Base-by-base conservation (phyloP, 2,797 vertebrate genomes). In the Channallabes apus region DNA sequence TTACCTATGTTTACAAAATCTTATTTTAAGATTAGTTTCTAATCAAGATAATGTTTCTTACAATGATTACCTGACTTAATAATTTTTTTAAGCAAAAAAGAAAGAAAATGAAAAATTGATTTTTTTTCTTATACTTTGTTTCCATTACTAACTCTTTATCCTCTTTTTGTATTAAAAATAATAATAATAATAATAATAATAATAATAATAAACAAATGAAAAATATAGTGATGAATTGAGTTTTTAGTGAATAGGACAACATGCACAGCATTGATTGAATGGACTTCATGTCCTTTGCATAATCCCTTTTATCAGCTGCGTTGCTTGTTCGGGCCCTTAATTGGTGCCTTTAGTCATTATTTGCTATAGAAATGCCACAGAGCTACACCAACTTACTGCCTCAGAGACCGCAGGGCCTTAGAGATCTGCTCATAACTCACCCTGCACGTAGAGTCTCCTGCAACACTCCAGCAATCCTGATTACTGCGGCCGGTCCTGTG, bases 321-420 rank as follows among this genome's bases (percentile, higher is more conserved):
- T n/a, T 75, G 79, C 67, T 84, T 83, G 38, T n/a, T 79, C 32
- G 29, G n/a, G 59, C n/a, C 35, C 77, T 86, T 88, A 87, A 87
- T 81, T 87, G 80, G 69, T 64, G 82, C 35, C 58, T 72, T 83
- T 68, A 80, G 81, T 83, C 71, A 85, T 88, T 87, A 85, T 87
- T 85, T 85, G 58, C 86, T 61, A 85, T 87, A 78, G 77, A 85
- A 88, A 85, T 64, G 1, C 38, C 11, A 69, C 85, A 27, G 56
- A 14, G 73, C 20, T 69, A n/a, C 78, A 80, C 59, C 77, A 46
- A 22, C 61, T 46, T 73, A n/a, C 61, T 84, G 71, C 71, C 61
- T 62, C 82, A 38, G 77, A 69, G 81, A 85, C 41, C 17, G 3
- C 35, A 56, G 80, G 72, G 56, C 80, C 80, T 65, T 72, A 32